phyloP scores from a whole-genome alignment of 2,113 vertebrate genomes.

The Zosterops pallidus region DNA sequence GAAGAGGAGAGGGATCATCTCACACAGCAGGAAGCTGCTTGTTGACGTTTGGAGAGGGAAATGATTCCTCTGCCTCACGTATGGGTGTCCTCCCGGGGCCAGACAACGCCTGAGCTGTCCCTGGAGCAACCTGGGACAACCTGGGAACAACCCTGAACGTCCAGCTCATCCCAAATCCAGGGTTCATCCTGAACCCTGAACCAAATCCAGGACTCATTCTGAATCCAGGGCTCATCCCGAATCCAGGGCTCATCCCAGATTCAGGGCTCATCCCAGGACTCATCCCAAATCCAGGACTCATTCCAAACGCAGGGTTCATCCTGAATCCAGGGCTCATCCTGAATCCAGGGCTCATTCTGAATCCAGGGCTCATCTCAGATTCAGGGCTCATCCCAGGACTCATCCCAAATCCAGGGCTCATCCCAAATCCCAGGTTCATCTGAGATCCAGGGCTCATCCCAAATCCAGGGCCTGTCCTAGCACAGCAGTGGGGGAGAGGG shows the following conservation, averaged over 20 bases:
- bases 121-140: rapidly evolving
- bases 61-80: neutral
- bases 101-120: neutral
- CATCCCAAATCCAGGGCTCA: neutral
- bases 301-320: neutral
- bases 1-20: constrained; percentile 44
- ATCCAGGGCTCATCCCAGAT: neutral
- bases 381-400: neutral
- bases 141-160: rapidly evolving
- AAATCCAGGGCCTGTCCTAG: neutral
- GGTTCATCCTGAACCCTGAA: neutral
- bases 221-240: rapidly evolving
- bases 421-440: neutral
- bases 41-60: neutral
- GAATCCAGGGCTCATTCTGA: neutral
- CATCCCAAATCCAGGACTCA: neutral
- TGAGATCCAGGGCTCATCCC: neutral
- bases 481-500: rapidly evolving
- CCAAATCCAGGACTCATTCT: neutral
- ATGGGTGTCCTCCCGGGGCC: neutral
- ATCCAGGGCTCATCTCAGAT: neutral
- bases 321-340: too few species aligned
- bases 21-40: constrained; percentile 12
- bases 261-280: neutral
- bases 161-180: neutral